Base-by-base conservation (phyloP, 2,888 invertebrate genomes). In the Dasypogon diadema region DNA sequence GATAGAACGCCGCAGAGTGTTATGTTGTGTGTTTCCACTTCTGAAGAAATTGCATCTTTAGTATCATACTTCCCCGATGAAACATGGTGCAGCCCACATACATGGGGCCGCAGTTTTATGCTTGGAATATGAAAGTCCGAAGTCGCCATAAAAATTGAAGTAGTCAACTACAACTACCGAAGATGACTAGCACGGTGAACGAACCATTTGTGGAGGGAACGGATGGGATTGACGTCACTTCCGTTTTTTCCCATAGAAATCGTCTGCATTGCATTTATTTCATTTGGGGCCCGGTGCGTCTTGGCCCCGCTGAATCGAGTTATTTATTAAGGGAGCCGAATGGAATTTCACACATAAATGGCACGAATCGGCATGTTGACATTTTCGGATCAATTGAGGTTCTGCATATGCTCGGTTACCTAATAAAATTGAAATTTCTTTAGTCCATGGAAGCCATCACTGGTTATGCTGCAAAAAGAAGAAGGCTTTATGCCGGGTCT, bases 301-400 rank as follows among this genome's bases (percentile, higher is more conserved):
- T 42, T 65, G 48, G 14, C 16, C 46, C 24, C 46, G 8, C 14
- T 1, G 4, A 24, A 21, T 24, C 48, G 24, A 46, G 48, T 65
- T 22, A 22, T 65, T 2, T 12, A 46, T 34, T 34, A 8, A 14
- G 18, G 10, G 21, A 21, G 37, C 18, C 18, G 37, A n/a, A 21
- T 18, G 37, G 37, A 60, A 60, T 60, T 60, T 60, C 24, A 65
- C 24, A 48, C 48, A 24, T 65, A 46, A 65, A 42, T 65, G 48
- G 46, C 65, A 48, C 46, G 46, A 42, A 48, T 42, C 65, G 65
- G 65, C 18, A 46, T 65, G 65, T 46, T 65, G 65, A 65, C 46
- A 46, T 48, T 65, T 46, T 24, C 48, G 21, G n/a, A 22, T 65
- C 65, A 22, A 65, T 65, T 65, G n/a, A 22, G n/a, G 21, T 18